These are phyloP conservation scores for Crotophaga sulcirostris DNA, from an alignment of 2,113 vertebrate genomes.

Conservation along the genomic window DNA sequence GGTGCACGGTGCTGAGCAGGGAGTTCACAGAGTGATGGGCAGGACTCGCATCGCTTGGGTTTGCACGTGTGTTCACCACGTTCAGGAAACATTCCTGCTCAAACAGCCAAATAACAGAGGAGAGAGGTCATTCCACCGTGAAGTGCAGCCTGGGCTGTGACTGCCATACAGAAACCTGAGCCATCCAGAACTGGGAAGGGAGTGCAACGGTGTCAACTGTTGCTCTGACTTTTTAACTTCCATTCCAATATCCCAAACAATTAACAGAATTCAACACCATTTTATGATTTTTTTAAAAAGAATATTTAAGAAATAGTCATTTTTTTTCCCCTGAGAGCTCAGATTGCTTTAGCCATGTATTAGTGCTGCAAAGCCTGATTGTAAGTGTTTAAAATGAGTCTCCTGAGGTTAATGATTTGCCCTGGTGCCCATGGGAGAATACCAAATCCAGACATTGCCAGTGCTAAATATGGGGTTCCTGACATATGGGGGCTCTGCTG, in stretches of 20 bases:
- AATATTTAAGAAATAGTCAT: not conserved
- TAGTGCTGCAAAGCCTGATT: not conserved
- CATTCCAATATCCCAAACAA: not conserved
- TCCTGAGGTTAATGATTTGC: not conserved
- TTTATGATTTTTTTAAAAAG: not conserved
- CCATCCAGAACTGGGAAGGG: fast-evolving
- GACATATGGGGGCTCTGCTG: not conserved
- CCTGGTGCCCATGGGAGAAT: not conserved
- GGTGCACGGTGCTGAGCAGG: too few relatives aligned
- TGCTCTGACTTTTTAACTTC: not conserved
- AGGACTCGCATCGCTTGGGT: too few relatives aligned
- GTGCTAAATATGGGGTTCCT: not conserved
- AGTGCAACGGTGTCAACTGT: fast-evolving
- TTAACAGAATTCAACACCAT: not conserved
- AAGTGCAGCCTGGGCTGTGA: too few relatives aligned
- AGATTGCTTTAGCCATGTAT: not conserved
- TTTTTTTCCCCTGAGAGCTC: too few relatives aligned
- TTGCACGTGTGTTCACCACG: not conserved
- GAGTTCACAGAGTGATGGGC: too few relatives aligned
- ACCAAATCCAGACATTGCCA: not conserved
- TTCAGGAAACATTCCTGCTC: not conserved
- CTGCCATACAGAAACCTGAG: fast-evolving
- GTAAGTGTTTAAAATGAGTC: not conserved
- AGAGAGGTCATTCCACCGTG: not conserved
- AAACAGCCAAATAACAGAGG: not conserved